Percentiles rank a stretch among this genome's conserved stretches.
Conservation (phyloP, 2,797 vertebrate species). For the Notolepis coatsorum region DNA sequence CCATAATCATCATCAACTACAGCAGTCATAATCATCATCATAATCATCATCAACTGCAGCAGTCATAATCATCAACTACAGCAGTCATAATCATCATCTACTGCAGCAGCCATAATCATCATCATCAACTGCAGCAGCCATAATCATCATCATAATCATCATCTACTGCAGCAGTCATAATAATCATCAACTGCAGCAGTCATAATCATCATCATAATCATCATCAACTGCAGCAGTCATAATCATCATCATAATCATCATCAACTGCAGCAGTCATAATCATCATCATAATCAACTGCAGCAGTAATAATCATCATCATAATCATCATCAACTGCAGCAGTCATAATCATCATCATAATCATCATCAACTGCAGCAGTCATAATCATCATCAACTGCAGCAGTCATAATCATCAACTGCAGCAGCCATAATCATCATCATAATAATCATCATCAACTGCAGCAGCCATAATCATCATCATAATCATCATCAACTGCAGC, state of each 20-base stretch:
- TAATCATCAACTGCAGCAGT: too few relatives aligned
- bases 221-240: too few relatives aligned
- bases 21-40: background rate
- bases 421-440: background rate
- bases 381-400: background rate
- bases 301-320: background rate
- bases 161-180: background rate
- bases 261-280: conserved; percentile 6
- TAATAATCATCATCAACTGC: background rate
- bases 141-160: too few relatives aligned
- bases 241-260: too few relatives aligned
- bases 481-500: background rate
- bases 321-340: background rate
- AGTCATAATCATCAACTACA: too few relatives aligned
- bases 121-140: too few relatives aligned
- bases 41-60: too few relatives aligned
- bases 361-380: background rate
- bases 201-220: too few relatives aligned
- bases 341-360: background rate
- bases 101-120: too few relatives aligned
- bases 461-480: background rate
- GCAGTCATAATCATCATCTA: too few relatives aligned
- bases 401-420: background rate
- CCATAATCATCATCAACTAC: conserved; percentile 5
- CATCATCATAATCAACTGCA: background rate